These are phyloP conservation scores for Aurelia coerulea DNA, from an alignment of 30 jellyfish, hydroid and myxozoan species.

Conservation along the genomic window DNA sequence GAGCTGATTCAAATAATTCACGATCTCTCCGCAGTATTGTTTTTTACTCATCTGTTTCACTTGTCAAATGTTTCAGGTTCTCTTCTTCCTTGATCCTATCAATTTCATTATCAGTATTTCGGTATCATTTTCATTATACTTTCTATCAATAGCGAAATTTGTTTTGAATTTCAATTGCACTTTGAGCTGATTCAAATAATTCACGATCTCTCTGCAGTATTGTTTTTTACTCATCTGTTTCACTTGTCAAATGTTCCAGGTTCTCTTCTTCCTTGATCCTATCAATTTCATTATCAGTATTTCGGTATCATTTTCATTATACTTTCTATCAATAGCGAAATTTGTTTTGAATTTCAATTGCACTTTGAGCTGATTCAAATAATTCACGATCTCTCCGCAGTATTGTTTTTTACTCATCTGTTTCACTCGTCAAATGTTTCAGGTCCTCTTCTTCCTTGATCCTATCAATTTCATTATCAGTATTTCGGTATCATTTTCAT, in stretches of 20 bases:
- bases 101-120: too few relatives aligned
- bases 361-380: constrained; percentile 65
- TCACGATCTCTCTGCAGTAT: constrained; percentile 76
- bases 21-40: too few relatives aligned
- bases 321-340: too few relatives aligned
- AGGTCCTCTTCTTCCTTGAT: constrained; percentile 86
- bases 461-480: constrained; percentile 71
- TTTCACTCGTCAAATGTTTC: constrained; percentile 83
- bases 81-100: too few relatives aligned
- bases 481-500: too few relatives aligned
- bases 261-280: constrained; percentile 88
- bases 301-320: too few relatives aligned
- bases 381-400: constrained; percentile 73
- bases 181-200: constrained; percentile 60
- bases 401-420: constrained; percentile 76
- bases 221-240: constrained; percentile 79
- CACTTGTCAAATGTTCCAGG: constrained; percentile 82
- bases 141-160: too few relatives aligned
- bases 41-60: too few relatives aligned
- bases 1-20: too few relatives aligned
- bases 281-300: constrained; percentile 59
- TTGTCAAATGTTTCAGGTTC: too few relatives aligned
- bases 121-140: too few relatives aligned
- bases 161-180: constrained; percentile 68
- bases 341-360: constrained; percentile 60